A percentile compares a stretch with the other conserved stretches of the same genome.
These are phyloP conservation scores for Chrysotoxum bicinctum DNA, from an alignment of 2,888 invertebrate genomes.

Conservation along the genomic window DNA sequence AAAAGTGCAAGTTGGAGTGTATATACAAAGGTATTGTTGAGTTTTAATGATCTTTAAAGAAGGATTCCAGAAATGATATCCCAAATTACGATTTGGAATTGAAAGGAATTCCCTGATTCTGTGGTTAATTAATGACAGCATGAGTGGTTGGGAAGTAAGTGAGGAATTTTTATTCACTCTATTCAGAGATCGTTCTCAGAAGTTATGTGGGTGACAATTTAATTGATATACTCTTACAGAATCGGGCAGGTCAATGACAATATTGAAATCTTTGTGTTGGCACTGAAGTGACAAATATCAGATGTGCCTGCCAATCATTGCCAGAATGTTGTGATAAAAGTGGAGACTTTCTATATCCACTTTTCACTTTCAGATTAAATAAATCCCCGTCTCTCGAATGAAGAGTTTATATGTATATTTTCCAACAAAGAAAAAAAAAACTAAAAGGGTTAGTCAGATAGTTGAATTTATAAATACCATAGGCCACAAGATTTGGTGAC, in stretches of 20 bases:
- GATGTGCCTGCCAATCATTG: constrained; percentile 21
- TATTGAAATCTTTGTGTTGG: constrained; percentile 3
- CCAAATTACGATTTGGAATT: constrained; percentile 20
- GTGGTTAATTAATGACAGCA: constrained; percentile 58
- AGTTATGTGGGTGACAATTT: constrained; percentile 54
- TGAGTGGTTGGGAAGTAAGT: constrained; percentile 29
- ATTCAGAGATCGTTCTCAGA: background rate
- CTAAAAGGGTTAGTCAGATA: constrained; percentile 24
- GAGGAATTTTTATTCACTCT: background rate
- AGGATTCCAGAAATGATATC: background rate
- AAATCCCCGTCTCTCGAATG: background rate
- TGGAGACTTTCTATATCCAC: background rate
- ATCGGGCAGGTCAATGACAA: background rate
- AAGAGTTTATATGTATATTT: background rate
- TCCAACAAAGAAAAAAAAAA: background rate
- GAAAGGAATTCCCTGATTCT: constrained; percentile 47
- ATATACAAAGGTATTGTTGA: constrained; percentile 2
- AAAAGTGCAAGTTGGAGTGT: background rate
- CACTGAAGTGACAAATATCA: constrained; percentile 24
- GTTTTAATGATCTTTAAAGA: constrained; percentile 30
- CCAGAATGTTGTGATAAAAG: constrained; percentile 16
- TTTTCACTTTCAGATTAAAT: background rate
- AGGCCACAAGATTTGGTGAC: constrained; percentile 24
- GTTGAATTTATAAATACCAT: constrained; percentile 10
- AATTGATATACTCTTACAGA: constrained; percentile 30